Conservation (phyloP, 2,113 vertebrate genomes). For the Todiramphus saurophagus region DNA sequence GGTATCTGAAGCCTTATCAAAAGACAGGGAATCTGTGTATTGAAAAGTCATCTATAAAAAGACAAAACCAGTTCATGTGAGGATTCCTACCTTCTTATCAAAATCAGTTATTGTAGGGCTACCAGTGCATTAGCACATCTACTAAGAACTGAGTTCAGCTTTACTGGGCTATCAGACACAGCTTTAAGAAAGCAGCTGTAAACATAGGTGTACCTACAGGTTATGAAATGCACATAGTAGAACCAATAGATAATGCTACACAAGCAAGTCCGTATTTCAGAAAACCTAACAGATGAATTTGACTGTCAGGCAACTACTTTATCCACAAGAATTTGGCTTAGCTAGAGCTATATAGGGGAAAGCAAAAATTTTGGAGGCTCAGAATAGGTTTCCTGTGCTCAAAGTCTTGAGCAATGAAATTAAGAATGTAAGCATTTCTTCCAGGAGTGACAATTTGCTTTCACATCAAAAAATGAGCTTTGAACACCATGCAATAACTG, state of each 20-base stretch:
- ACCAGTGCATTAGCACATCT: background rate
- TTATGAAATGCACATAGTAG: background rate
- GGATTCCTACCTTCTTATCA: background rate
- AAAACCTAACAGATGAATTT: background rate
- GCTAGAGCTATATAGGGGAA: background rate
- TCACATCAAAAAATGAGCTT: background rate
- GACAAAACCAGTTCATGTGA: background rate
- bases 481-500: background rate
- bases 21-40: background rate
- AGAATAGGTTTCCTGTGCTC: background rate
- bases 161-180: background rate
- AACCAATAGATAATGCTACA: background rate
- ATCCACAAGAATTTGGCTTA: background rate
- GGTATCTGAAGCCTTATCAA: background rate
- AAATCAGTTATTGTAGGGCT: background rate
- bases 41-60: background rate
- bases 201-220: background rate
- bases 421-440: background rate
- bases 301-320: background rate
- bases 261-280: background rate
- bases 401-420: background rate
- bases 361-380: background rate
- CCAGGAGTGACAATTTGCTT: background rate
- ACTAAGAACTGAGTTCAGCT: background rate
- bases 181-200: background rate